Evolutionary conservation across 2,888 invertebrate species (phyloP).

Genomic region (Dynastes tityus): DNA sequence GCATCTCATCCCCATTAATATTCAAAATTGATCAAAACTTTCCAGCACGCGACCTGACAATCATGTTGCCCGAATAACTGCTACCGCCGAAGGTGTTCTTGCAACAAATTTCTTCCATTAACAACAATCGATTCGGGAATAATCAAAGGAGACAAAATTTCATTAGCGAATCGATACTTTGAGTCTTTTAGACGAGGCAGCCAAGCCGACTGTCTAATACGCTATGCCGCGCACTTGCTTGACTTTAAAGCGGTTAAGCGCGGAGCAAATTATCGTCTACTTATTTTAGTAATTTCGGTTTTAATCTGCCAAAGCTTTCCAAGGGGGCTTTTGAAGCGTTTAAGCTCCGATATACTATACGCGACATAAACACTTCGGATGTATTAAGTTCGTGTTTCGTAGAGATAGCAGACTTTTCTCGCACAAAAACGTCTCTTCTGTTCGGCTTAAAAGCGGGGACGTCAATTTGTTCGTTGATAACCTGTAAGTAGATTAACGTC

Average conservation of each 20-base stretch:
- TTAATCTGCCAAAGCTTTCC: background rate
- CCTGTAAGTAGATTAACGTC: slow-evolving; percentile 7
- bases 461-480: slow-evolving; percentile 13
- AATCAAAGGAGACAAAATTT: background rate
- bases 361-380: slow-evolving; percentile 6
- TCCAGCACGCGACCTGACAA: too few species aligned
- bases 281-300: slow-evolving; percentile 8
- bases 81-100: background rate
- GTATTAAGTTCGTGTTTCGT: slow-evolving; percentile 15
- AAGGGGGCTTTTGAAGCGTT: background rate
- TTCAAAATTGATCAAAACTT: too few species aligned
- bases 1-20: too few species aligned
- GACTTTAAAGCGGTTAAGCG: slow-evolving; percentile 4
- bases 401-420: slow-evolving; percentile 1
- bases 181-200: background rate
- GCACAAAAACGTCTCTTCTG: background rate
- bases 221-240: background rate
- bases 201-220: background rate
- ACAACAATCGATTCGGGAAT: background rate
- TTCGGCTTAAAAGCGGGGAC: background rate
- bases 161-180: background rate
- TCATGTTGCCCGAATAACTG: too few species aligned
- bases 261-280: slow-evolving; percentile 8
- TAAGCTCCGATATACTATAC: background rate
- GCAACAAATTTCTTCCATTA: slow-evolving; percentile 10